Evolutionary conservation across 2,888 invertebrate genomes (phyloP), one percentile per base, ranked within the genome.

Genomic region (Nebria salina): DNA sequence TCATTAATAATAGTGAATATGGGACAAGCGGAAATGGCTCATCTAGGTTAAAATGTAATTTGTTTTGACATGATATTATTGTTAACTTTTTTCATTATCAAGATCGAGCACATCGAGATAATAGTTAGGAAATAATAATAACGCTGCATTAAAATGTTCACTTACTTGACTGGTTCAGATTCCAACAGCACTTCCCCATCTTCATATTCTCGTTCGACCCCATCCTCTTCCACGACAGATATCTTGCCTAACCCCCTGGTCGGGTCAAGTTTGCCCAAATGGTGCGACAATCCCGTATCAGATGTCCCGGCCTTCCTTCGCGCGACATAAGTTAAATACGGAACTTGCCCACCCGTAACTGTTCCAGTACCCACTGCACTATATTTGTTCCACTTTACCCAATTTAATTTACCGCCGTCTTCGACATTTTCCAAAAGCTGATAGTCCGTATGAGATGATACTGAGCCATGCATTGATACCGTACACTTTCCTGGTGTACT

Each of bases 361-460:
- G 94, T 92, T 4, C 96, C 96, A 82, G 91, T 91, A 6, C 96
- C 96, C 82, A 91, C 91, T 0, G 94, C 87, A 1, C 90, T 90
- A 86, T 93, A 95, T 87, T 93, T 94, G 83, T 91, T 90, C 94
- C 96, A 95, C n/a, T 91, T 89, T 70, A 91, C 91, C 96, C 97
- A 97, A 83, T 91, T 92, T 70, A 96, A 90, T 81, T 94, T 91
- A 0, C 94, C 95, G 82, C 95, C 93, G 84, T 93, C 93, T 85
- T 95, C 95, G 83, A 93, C 92, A 87, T 95, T 96, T 87, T 95
- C 92, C 75, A 96, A 90, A 41, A 96, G 91, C 86, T 96, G 95
- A 87, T 94, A 95, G 77, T 88, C 87, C 65, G 91, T 87, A 75
- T 89, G 89, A 79, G 90, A 89, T 85, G 91, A 91, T 42, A 90